Evolutionary conservation across 2,888 invertebrate species (phyloP).

Genomic region (Aspidapion aeneum): DNA sequence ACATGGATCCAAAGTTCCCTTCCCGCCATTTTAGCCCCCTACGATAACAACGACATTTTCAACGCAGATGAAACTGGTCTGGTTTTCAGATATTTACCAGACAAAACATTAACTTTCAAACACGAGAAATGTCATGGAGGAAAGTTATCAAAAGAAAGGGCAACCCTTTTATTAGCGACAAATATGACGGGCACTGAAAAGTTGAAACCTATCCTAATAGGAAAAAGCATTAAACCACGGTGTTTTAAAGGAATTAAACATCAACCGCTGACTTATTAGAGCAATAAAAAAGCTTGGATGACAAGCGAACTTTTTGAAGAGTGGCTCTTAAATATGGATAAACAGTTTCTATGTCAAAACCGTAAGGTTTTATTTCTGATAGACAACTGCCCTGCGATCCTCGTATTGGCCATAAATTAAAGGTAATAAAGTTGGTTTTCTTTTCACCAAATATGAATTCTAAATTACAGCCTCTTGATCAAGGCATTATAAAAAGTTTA

Average conservation of each 20-base stretch:
- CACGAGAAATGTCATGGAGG: not conserved
- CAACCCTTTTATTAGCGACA: constrained; percentile 34
- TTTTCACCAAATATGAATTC: constrained; percentile 19
- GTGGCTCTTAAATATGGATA: constrained; percentile 8
- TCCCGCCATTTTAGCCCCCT: too few species aligned
- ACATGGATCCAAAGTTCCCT: too few species aligned
- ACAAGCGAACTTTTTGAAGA: too few species aligned
- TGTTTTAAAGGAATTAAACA: constrained; percentile 30
- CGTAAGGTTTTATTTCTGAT: too few species aligned
- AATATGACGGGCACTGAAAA: constrained; percentile 39
- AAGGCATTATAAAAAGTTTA: constrained; percentile 15
- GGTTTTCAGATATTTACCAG: not conserved
- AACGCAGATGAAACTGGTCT: not conserved
- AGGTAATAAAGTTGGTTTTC: constrained; percentile 13
- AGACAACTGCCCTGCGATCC: too few species aligned
- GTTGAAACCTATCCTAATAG: constrained; percentile 35
- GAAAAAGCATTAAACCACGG: constrained; percentile 37
- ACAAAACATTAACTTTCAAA: not conserved
- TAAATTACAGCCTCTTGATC: constrained; percentile 17
- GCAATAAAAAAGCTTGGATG: not conserved
- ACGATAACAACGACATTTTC: too few species aligned
- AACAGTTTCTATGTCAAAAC: constrained; percentile 13
- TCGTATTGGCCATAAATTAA: too few species aligned
- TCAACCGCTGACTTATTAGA: not conserved
- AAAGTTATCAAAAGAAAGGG: constrained; percentile 21